Conservation (phyloP, 2,113 vertebrate species). For the Ariopsis seemanni region DNA sequence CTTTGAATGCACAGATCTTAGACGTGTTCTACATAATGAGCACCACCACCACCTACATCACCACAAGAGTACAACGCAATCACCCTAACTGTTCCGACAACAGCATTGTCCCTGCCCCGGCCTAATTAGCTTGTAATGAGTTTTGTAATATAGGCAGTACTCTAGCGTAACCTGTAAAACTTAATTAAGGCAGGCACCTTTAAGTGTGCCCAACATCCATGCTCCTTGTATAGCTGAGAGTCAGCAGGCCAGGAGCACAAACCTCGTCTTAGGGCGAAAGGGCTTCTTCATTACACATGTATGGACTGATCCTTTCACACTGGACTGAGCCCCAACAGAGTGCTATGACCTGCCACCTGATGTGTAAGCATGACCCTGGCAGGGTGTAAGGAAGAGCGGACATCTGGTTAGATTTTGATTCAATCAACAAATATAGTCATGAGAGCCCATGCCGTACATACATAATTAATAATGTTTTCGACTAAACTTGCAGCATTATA, state of each 20-base stretch:
- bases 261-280: neutral
- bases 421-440: neutral
- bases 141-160: conserved; percentile 68
- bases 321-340: neutral
- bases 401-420: neutral
- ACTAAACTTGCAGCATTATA: neutral
- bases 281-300: neutral
- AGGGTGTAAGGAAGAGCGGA: neutral
- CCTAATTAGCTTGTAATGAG: conserved; percentile 74
- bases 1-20: conserved; percentile 15
- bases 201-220: conserved; percentile 56
- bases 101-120: conserved; percentile 68
- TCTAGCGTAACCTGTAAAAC: conserved; percentile 72
- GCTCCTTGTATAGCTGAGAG: conserved; percentile 48
- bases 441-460: neutral
- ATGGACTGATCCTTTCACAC: neutral
- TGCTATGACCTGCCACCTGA: neutral
- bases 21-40: conserved; percentile 10
- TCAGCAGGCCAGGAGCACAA: neutral
- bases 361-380: neutral
- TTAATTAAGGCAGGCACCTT: conserved; percentile 74
- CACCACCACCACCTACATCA: conserved; percentile 30
- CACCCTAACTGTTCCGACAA: conserved; percentile 68
- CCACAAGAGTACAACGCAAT: conserved; percentile 52
- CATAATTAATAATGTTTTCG: neutral